Conservation (phyloP, 1,140 invertebrate species). For the Sinella curviseta region DNA sequence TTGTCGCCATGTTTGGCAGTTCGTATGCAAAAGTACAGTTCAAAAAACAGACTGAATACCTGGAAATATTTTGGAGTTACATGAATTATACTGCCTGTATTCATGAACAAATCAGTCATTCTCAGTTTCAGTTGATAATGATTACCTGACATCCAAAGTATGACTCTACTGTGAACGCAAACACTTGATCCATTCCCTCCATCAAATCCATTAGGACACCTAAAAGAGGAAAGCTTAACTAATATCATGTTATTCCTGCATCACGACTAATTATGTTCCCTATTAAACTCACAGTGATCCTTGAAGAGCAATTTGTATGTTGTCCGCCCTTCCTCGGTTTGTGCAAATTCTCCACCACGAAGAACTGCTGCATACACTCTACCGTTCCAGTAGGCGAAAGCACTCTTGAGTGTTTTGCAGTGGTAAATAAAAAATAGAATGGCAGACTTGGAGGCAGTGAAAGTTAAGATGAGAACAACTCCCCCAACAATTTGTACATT, state of each 20-base stretch:
- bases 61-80: too few species aligned
- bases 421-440: slow-evolving; percentile 35
- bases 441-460: slow-evolving; percentile 30
- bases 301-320: slow-evolving; percentile 33
- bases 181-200: slow-evolving; percentile 41
- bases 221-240: neutral
- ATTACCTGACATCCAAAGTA: slow-evolving; percentile 25
- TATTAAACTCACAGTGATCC: slow-evolving; percentile 27
- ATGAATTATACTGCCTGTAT: too few species aligned
- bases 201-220: slow-evolving; percentile 42
- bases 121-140: too few species aligned
- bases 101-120: too few species aligned
- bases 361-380: slow-evolving; percentile 38
- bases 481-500: slow-evolving; percentile 1
- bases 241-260: neutral
- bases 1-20: slow-evolving; percentile 1
- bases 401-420: slow-evolving; percentile 38
- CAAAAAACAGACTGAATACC: slow-evolving; percentile 32
- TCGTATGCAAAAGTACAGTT: slow-evolving; percentile 35
- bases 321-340: slow-evolving; percentile 29
- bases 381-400: slow-evolving; percentile 41
- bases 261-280: too few species aligned
- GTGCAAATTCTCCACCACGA: slow-evolving; percentile 26
- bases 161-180: slow-evolving; percentile 30
- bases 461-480: slow-evolving; percentile 19